Conservation (phyloP, 92 coral and sea anemone species). For the Paramuricea clavata region DNA sequence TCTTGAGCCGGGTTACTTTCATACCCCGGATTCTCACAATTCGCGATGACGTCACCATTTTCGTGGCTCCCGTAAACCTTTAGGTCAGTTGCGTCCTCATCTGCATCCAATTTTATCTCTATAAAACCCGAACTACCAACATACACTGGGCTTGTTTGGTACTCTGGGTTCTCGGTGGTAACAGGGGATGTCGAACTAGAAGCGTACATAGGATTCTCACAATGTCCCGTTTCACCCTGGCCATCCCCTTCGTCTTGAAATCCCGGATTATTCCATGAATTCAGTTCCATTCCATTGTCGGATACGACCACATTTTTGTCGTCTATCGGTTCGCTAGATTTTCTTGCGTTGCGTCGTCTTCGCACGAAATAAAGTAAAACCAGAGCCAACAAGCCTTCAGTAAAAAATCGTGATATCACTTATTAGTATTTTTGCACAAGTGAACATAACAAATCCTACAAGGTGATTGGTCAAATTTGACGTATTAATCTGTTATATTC, state of each 20-base stretch:
- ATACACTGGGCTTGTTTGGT: not conserved
- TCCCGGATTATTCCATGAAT: not conserved
- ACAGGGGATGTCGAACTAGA: not conserved
- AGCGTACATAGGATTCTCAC: not conserved
- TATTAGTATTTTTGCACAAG: no score
- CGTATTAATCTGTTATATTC: no score
- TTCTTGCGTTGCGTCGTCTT: not conserved
- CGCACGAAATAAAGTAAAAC: not conserved
- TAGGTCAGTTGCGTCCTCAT: not conserved
- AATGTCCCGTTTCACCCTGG: not conserved
- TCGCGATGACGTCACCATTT: not conserved
- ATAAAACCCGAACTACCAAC: not conserved
- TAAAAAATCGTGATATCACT: no score
- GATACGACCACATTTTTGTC: not conserved
- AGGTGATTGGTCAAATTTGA: no score
- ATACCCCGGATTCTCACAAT: conserved; percentile 11
- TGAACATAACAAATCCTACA: no score
- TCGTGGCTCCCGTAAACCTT: not conserved
- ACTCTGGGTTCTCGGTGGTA: not conserved
- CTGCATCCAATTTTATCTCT: not conserved
- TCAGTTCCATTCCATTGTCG: not conserved
- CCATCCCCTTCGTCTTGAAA: not conserved
- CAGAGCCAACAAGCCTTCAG: conserved; percentile 7
- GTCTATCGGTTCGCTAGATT: not conserved
- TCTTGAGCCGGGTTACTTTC: conserved; percentile 18